These are phyloP conservation scores for Nemoura dubitans DNA, from an alignment of 2,888 invertebrate species.

Conservation along the genomic window DNA sequence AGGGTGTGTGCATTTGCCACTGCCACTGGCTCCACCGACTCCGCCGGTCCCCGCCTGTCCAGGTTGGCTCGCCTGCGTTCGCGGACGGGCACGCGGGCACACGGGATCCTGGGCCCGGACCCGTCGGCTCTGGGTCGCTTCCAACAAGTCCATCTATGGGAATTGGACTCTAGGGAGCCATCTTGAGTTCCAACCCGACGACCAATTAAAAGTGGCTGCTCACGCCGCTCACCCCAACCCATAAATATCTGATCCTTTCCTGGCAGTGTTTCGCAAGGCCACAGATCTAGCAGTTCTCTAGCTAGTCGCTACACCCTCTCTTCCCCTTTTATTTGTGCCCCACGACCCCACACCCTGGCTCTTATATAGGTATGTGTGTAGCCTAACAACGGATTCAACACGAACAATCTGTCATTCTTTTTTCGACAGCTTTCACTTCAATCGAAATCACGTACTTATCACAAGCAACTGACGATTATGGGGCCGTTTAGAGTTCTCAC, in stretches of 20 bases:
- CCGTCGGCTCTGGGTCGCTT: constrained; percentile 18
- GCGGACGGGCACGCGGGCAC: background rate
- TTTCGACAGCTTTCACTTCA: constrained; percentile 22
- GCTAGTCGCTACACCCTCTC: constrained; percentile 3
- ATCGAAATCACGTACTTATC: constrained; percentile 27
- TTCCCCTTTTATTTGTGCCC: background rate
- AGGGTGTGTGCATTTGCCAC: background rate
- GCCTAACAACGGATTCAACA: constrained; percentile 15
- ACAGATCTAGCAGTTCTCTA: constrained; percentile 18
- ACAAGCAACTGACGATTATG: background rate
- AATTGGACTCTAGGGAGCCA: constrained; percentile 49
- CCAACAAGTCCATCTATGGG: constrained; percentile 48
- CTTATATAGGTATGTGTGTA: background rate
- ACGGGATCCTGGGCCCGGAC: background rate
- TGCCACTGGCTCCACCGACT: background rate
- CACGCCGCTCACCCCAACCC: constrained; percentile 40
- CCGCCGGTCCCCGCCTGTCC: background rate
- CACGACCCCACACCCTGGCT: background rate
- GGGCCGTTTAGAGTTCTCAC: background rate
- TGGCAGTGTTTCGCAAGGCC: constrained; percentile 39
- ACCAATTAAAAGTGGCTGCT: constrained; percentile 49
- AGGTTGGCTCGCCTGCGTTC: background rate
- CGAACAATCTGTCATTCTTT: constrained; percentile 37
- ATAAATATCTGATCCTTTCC: constrained; percentile 46
- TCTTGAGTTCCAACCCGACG: constrained; percentile 44